Conservation (phyloP, 2,797 vertebrate genomes). For the Apogon hyalosoma region DNA sequence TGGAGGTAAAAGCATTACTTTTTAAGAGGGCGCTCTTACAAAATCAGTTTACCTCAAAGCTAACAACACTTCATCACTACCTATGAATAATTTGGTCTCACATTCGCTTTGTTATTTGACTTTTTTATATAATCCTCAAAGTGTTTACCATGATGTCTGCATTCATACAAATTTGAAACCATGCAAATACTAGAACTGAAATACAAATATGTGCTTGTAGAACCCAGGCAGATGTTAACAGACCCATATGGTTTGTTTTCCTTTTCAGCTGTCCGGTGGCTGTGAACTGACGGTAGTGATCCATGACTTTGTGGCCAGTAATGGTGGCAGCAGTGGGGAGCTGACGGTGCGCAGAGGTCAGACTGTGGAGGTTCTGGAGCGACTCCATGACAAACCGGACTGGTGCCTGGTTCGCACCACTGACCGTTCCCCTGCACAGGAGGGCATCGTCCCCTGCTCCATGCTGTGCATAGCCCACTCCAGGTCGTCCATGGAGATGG, state of each 20-base stretch:
- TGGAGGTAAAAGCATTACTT: background rate
- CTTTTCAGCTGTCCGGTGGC: conserved; percentile 92
- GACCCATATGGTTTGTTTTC: background rate
- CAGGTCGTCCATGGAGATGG: conserved; percentile 99
- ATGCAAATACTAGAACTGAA: background rate
- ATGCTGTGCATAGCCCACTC: conserved; percentile 98
- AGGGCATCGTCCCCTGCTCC: conserved; percentile 95
- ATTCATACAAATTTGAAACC: conserved; percentile 2
- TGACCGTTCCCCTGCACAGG: conserved; percentile 93
- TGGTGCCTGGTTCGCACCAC: conserved; percentile 98
- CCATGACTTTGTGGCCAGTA: conserved; percentile 95
- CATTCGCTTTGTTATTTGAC: background rate
- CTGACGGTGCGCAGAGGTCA: conserved; percentile 95
- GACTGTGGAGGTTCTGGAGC: conserved; percentile 96
- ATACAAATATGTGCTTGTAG: background rate
- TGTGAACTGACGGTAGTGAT: conserved; percentile 98
- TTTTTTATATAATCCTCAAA: background rate
- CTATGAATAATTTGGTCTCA: background rate
- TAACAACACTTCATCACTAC: background rate
- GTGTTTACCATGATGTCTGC: background rate
- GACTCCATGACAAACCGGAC: conserved; percentile 96
- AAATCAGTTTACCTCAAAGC: background rate
- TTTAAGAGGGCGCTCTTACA: background rate
- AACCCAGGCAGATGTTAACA: no score
- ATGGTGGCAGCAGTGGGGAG: conserved; percentile 87